A percentile compares a stretch with the other conserved stretches of the same genome.
Conservation (phyloP, 2,888 invertebrate species). For the Ceratothoa steindachneri region DNA sequence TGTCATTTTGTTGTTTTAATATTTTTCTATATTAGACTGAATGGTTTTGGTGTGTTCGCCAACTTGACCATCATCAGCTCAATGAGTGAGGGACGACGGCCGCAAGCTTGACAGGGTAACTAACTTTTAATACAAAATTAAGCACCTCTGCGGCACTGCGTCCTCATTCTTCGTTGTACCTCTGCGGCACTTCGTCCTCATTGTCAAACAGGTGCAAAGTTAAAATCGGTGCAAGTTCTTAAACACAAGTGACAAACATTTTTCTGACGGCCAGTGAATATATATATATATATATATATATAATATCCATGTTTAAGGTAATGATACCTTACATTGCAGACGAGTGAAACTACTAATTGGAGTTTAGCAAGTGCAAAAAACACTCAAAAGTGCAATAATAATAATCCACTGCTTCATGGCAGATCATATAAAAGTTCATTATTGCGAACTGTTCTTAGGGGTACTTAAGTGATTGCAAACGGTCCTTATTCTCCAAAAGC, state of each 20-base stretch:
- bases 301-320: neutral
- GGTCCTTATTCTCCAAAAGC: no score
- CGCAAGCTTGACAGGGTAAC: slow-evolving; percentile 3
- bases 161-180: neutral
- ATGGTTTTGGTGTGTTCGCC: neutral
- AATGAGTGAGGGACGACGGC: neutral
- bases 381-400: no score
- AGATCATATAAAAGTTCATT: no score
- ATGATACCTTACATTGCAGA: neutral
- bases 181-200: neutral
- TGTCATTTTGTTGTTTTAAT: slow-evolving; percentile 44
- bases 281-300: slow-evolving; percentile 25
- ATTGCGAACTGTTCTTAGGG: no score
- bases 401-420: no score
- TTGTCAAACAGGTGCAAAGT: no score
- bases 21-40: slow-evolving; percentile 32
- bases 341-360: no score
- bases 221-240: no score
- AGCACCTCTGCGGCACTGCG: neutral
- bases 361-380: no score
- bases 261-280: slow-evolving; percentile 11
- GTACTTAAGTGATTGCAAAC: no score
- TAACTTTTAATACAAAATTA: neutral
- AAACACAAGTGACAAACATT: neutral
- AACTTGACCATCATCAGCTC: neutral